These are phyloP conservation scores for Aphis craccivora DNA, from an alignment of 1,140 invertebrate species.

Conservation along the genomic window DNA sequence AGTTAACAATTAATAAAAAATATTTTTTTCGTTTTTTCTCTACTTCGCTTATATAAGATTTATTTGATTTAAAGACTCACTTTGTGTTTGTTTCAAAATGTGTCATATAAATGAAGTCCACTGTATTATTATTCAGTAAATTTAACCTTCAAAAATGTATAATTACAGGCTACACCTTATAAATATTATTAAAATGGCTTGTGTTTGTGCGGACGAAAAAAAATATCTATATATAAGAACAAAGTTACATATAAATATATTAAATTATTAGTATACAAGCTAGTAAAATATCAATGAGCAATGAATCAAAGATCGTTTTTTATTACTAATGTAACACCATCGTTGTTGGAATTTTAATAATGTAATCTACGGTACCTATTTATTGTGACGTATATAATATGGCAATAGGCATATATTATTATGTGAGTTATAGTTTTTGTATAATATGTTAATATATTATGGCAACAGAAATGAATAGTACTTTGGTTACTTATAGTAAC, in stretches of 20 bases:
- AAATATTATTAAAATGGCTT: not conserved
- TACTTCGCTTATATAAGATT: not conserved
- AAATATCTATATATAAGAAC: not conserved
- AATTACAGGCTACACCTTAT: not conserved
- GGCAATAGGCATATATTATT: not conserved
- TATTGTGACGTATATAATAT: not conserved
- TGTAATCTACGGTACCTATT: not conserved
- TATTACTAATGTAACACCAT: not conserved
- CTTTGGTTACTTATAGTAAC: not conserved
- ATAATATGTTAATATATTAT: no score
- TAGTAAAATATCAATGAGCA: not conserved
- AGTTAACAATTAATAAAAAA: not conserved
- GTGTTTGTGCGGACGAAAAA: not conserved
- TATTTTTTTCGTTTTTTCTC: not conserved
- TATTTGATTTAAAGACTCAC: not conserved
- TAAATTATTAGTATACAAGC: not conserved
- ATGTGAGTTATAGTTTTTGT: not conserved
- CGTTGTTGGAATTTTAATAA: not conserved
- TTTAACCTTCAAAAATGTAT: not conserved
- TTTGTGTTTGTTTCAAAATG: not conserved
- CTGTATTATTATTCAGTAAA: not conserved
- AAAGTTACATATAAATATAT: not conserved
- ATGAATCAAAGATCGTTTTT: not conserved
- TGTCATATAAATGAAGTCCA: not conserved
- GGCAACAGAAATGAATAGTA: not conserved